These are phyloP conservation scores for Megatriorchis doriae DNA, from an alignment of 2,113 vertebrate species.

Conservation along the genomic window DNA sequence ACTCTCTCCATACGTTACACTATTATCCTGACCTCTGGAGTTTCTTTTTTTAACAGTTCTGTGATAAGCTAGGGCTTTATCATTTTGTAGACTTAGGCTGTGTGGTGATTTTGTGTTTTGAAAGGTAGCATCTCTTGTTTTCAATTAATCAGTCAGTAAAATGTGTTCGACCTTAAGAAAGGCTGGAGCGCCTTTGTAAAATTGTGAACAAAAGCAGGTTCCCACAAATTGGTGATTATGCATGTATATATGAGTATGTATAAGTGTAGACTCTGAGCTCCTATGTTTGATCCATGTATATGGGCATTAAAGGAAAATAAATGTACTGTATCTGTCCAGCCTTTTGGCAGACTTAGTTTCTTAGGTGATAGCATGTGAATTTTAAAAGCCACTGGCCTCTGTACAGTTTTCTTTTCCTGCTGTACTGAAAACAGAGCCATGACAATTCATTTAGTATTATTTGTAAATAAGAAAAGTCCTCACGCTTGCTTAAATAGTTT, in stretches of 20 bases:
- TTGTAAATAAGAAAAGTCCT: not conserved
- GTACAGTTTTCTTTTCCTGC: not conserved
- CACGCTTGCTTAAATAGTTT: not conserved
- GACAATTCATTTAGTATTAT: not conserved
- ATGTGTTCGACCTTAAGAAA: constrained; percentile 17
- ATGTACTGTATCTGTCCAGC: not conserved
- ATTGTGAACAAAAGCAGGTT: not conserved
- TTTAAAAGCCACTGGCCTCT: not conserved
- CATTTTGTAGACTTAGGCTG: not conserved
- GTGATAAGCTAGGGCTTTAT: not conserved
- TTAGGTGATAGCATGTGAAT: not conserved
- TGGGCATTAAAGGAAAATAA: not conserved
- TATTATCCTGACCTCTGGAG: constrained; percentile 44
- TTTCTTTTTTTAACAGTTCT: not conserved
- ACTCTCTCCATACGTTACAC: not conserved
- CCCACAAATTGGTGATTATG: not conserved
- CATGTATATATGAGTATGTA: not conserved
- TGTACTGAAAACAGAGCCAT: not conserved
- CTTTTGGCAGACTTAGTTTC: not conserved
- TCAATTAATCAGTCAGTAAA: not conserved
- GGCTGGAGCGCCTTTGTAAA: not conserved
- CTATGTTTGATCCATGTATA: rapidly evolving
- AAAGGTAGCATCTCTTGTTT: not conserved
- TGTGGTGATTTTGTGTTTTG: not conserved
- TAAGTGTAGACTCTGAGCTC: not conserved